phyloP scores from a whole-genome alignment of 1,140 invertebrate species.

The Macrobrachium nipponense region DNA sequence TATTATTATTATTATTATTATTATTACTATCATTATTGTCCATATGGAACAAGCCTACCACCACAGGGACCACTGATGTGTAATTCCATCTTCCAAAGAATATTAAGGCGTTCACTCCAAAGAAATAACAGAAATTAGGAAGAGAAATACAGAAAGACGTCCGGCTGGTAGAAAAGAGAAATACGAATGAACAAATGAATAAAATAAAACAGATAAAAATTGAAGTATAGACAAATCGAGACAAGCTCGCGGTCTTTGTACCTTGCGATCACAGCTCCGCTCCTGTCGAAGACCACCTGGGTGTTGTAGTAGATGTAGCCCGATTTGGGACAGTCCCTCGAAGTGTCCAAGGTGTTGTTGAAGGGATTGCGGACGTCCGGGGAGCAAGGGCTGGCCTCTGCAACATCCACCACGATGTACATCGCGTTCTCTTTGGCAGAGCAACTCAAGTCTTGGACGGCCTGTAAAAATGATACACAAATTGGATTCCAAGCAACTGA shows the following conservation, averaged over 20 bases:
- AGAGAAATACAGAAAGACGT: too few relatives aligned
- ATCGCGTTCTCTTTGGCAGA: slow-evolving; percentile 31
- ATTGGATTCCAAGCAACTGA: not conserved
- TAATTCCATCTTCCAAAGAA: not conserved
- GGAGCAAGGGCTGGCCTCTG: slow-evolving; percentile 32
- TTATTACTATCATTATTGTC: too few relatives aligned
- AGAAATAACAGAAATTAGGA: too few relatives aligned
- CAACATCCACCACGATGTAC: slow-evolving; percentile 33
- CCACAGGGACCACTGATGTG: too few relatives aligned
- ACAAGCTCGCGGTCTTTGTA: too few relatives aligned
- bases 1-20: too few relatives aligned
- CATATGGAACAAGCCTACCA: too few relatives aligned
- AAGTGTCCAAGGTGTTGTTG: slow-evolving; percentile 4
- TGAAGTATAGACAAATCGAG: too few relatives aligned
- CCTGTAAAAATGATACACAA: not conserved
- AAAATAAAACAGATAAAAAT: too few relatives aligned
- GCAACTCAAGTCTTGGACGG: slow-evolving; percentile 30
- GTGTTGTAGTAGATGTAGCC: slow-evolving; percentile 44
- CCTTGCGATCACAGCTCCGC: slow-evolving; percentile 41
- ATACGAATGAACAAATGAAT: too few relatives aligned
- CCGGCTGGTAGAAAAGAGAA: too few relatives aligned
- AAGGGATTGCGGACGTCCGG: slow-evolving; percentile 7
- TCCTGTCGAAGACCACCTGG: slow-evolving; percentile 43
- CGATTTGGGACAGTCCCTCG: slow-evolving; percentile 5
- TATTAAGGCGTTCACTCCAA: not conserved